Base-by-base conservation (phyloP, 2,113 vertebrate species). In the Solenodon paradoxus region DNA sequence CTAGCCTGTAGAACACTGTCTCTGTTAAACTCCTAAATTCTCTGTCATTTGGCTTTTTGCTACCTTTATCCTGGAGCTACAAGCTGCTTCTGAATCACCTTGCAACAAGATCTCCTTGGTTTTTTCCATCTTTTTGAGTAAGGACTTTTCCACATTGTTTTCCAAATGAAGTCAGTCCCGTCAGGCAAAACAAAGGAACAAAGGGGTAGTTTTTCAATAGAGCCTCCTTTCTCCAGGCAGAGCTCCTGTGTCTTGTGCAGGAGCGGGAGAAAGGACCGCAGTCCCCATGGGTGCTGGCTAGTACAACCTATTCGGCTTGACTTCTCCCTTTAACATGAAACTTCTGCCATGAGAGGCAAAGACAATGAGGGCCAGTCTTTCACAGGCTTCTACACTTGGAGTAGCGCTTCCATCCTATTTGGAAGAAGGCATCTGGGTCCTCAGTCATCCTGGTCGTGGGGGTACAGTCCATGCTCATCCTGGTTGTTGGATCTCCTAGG, bases 121-220 rank as follows among this genome's bases (percentile, higher is more conserved):
- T 28, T 35, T 45, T 12, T 68, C 8, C 9, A 0, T 55, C 4
- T 49, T 81, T 51, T 4, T 22, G 28, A 19, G 32, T 12, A 9
- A 9, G 45, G 13, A 9, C 42, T 15, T 4, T 16, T 47, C 26
- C 7, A 19, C 0, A 9, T 3, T 55, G 35, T 35, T 80, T 57
- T 35, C 32, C 35, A 68, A 59, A 19, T 32, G 10, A 20, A 69
- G 12, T 12, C 38, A 6, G n/a, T 59, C 11, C 26, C 3, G 35
- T 8, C 0, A 0, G 47, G 24, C 5, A 35, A 38, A 69, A 17
- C 1, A n/a, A n/a, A n/a, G n/a, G n/a, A n/a, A n/a, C n/a, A n/a
- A n/a, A n/a, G n/a, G n/a, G n/a, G n/a, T n/a, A n/a, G n/a, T n/a
- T n/a, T n/a, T n/a, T n/a, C n/a, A 15, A 45, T 15, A 3, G 71